These are phyloP conservation scores for Papilio demoleus DNA, from an alignment of 2,888 invertebrate species.

Conservation along the genomic window DNA sequence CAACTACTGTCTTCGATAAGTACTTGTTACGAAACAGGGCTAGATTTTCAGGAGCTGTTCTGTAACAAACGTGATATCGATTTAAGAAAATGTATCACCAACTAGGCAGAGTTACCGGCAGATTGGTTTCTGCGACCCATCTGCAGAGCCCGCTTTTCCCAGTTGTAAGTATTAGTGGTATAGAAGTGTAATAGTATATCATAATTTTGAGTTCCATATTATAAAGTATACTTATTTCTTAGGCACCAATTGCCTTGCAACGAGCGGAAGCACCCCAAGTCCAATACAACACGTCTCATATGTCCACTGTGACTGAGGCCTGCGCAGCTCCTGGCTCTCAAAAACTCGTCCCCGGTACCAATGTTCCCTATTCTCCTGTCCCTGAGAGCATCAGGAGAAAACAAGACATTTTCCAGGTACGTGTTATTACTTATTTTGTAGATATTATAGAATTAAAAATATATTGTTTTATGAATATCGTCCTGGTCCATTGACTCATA, in stretches of 20 bases:
- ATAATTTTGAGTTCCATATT: conserved; percentile 34
- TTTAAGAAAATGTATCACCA: conserved; percentile 75
- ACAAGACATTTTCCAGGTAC: conserved; percentile 75
- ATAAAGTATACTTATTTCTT: conserved; percentile 38
- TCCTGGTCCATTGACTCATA: too few relatives aligned
- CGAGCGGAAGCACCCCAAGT: conserved; percentile 72
- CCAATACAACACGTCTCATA: conserved; percentile 68
- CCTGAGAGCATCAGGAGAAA: conserved; percentile 64
- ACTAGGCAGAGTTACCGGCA: conserved; percentile 72
- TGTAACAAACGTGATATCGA: conserved; percentile 40
- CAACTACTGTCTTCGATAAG: conserved; percentile 46
- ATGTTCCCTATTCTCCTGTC: conserved; percentile 68
- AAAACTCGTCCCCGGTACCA: conserved; percentile 72
- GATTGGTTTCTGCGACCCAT: conserved; percentile 69
- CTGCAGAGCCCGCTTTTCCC: conserved; percentile 77
- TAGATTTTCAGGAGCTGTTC: conserved; percentile 54
- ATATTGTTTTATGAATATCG: too few relatives aligned
- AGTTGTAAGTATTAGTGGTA: conserved; percentile 63
- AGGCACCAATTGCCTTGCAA: conserved; percentile 77
- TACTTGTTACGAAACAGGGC: conserved; percentile 79
- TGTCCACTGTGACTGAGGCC: conserved; percentile 72
- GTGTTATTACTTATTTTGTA: background rate
- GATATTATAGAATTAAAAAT: too few relatives aligned
- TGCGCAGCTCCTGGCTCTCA: conserved; percentile 61
- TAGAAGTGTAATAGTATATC: conserved; percentile 22